Percentiles rank a stretch among this genome's conserved stretches.
Conservation (phyloP, 2,888 invertebrate genomes). For the Endomychus coccineus region DNA sequence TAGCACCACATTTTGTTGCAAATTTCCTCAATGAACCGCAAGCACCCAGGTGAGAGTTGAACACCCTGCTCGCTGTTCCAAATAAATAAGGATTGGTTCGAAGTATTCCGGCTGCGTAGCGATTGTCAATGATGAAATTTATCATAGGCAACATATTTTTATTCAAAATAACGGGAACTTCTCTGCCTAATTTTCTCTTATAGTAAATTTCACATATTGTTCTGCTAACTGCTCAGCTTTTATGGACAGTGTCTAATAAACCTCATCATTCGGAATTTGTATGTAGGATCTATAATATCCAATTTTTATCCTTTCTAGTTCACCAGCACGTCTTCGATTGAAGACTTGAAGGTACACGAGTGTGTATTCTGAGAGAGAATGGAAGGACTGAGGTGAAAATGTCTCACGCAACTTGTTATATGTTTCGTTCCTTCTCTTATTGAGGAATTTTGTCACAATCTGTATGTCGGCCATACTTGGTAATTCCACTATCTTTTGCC, state of each 20-base stretch:
- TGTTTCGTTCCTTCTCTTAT: no score
- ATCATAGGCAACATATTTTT: neutral
- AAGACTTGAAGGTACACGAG: conserved; percentile 3
- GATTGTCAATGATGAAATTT: neutral
- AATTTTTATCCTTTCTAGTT: conserved; percentile 6
- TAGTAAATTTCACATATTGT: conserved; percentile 1
- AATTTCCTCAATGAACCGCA: neutral
- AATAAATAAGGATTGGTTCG: conserved; percentile 2
- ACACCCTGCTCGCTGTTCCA: neutral
- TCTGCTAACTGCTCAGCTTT: no score
- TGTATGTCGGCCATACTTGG: no score
- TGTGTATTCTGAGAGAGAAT: no score
- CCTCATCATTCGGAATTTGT: neutral
- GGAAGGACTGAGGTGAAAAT: no score
- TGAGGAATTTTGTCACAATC: no score
- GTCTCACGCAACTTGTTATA: no score
- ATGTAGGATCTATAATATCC: neutral
- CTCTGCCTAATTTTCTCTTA: conserved; percentile 1
- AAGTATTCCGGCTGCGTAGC: neutral
- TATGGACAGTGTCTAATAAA: conserved; percentile 1
- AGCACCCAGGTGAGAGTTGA: neutral
- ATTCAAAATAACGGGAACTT: neutral
- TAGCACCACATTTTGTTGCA: conserved; percentile 2
- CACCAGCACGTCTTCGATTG: conserved; percentile 1
- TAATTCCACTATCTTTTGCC: no score